Conservation (phyloP, 2,888 invertebrate species). For the Leucozona laternaria region DNA sequence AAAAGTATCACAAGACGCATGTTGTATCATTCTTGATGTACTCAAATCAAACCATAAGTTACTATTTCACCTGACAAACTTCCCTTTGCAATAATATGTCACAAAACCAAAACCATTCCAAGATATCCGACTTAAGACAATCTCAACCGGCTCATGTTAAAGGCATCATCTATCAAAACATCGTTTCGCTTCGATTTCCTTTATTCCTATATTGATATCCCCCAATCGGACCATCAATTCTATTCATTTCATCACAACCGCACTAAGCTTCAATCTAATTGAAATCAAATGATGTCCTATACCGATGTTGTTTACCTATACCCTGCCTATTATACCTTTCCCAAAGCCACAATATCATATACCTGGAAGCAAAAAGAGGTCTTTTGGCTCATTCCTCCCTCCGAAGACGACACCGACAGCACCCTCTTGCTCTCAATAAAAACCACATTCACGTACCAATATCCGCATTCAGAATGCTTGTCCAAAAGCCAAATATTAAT, state of each 20-base stretch:
- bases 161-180: neutral
- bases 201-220: constrained; percentile 16
- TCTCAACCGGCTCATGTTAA: neutral
- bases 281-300: constrained; percentile 65
- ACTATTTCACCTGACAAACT: neutral
- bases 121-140: constrained; percentile 4
- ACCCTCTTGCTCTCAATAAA: constrained; percentile 51
- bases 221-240: constrained; percentile 19
- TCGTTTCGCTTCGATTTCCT: constrained; percentile 29
- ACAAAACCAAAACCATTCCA: neutral
- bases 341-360: constrained; percentile 5
- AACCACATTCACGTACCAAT: constrained; percentile 73
- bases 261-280: constrained; percentile 64
- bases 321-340: too few species aligned
- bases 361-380: constrained; percentile 12
- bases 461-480: constrained; percentile 68
- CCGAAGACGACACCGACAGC: neutral
- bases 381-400: neutral
- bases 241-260: constrained; percentile 39
- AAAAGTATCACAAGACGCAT: too few species aligned
- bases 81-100: neutral
- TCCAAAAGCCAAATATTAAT: constrained; percentile 74
- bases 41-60: neutral
- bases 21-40: too few species aligned
- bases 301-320: too few species aligned